Evolutionary conservation across 2,113 vertebrate species (phyloP), one percentile per base, ranked within the genome.

Genomic region (Ophiodon elongatus): DNA sequence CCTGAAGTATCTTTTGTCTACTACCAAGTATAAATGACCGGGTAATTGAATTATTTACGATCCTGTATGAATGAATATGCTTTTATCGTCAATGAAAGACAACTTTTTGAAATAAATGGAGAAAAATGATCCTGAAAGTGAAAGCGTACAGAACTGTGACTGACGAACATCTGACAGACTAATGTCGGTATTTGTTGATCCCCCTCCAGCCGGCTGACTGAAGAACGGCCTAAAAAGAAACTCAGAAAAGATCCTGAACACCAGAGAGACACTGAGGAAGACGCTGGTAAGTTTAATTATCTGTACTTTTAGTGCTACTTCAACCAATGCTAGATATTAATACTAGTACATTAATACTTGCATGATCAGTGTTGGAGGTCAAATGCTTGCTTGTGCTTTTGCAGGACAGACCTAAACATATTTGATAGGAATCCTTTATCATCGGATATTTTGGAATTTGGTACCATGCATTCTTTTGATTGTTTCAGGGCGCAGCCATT

Each of bases 201-300:
- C n/a, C 47, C 47, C 19, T 50, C 7, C 47, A 50, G 47, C 47
- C 19, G 2, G 47, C 47, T 2, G 47, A 23, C 19, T 23, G 47
- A 3, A 19, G 19, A 50, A 50, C 19, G 6, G 14, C 79, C 80
- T 77, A 57, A 27, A 15, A 79, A 80, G 25, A 74, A 59, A 57
- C 19, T 4, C 25, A 66, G 43, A 21, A 21, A 43, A 23, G 10
- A 35, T 10, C 21, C 4, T 4, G 6, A 23, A 50, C 29, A 4
- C 3, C 76, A 35, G 14, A 17, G 3, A 23, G 19, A 45, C 0
- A 13, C 6, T 6, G 21, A 33, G 9, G 23, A 35, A 8, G 7
- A 45, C 4, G 0, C 21, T 1, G n/a, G 79, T 82, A 68, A 76
- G 15, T 39, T 31, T 13, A 4, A 31, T 17, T 19, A 60, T 8